phyloP scores from a whole-genome alignment of 2,113 vertebrate species.

The Clarias magur region DNA sequence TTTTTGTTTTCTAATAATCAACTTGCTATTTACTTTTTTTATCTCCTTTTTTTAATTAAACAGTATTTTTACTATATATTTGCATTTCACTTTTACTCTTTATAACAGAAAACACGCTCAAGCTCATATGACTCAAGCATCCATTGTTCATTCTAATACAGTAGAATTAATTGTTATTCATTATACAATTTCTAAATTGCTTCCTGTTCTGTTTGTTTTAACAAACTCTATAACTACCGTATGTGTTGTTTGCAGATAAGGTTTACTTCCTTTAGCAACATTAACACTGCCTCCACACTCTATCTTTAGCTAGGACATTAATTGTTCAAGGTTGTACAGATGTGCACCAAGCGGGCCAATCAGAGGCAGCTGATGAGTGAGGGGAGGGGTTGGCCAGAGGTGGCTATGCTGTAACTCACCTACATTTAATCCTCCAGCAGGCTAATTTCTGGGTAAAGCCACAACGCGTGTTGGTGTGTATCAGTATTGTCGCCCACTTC shows the following conservation, averaged over 20 bases:
- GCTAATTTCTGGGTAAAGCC: slow-evolving; percentile 61
- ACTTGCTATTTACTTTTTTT: neutral
- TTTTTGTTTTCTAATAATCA: neutral
- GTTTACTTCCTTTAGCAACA: neutral
- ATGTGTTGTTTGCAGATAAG: neutral
- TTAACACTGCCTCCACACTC: neutral
- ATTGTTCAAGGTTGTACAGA: slow-evolving; percentile 1
- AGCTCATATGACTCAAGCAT: neutral
- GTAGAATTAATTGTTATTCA: neutral
- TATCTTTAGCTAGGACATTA: slow-evolving; percentile 2
- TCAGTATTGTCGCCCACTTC: slow-evolving; percentile 28
- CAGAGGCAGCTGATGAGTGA: slow-evolving; percentile 51
- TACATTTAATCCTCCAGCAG: slow-evolving; percentile 57
- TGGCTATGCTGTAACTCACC: slow-evolving; percentile 65
- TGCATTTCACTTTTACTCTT: neutral
- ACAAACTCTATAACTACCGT: neutral
- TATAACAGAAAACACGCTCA: neutral
- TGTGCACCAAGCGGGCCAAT: slow-evolving; percentile 59
- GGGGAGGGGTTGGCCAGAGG: slow-evolving; percentile 70
- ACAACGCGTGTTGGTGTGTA: slow-evolving; percentile 63
- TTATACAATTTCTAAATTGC: neutral
- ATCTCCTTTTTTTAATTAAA: neutral
- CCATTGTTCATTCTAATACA: neutral
- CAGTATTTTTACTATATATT: neutral
- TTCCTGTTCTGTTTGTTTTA: neutral